phyloP scores from a whole-genome alignment of 2,113 vertebrate genomes.

The Nycticebus coucang region DNA sequence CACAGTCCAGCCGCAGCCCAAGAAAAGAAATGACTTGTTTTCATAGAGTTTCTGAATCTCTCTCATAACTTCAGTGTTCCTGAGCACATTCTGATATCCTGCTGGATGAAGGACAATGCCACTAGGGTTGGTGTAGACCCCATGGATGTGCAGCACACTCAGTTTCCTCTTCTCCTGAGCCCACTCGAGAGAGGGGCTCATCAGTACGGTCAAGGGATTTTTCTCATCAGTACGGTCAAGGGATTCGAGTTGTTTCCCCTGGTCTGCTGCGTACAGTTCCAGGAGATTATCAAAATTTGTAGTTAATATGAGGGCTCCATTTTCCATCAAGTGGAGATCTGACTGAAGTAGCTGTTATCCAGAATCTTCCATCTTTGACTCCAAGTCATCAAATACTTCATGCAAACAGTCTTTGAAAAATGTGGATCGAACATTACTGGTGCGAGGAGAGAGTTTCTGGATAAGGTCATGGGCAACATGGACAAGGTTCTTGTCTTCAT shows the following conservation, averaged over 20 bases:
- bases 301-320: conserved; percentile 93
- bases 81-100: conserved; percentile 96
- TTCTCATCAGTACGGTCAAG: conserved; percentile 97
- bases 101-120: conserved; percentile 97
- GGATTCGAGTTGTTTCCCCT: conserved; percentile 95
- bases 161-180: conserved; percentile 95
- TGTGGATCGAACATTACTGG: too few relatives aligned
- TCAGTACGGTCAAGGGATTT: conserved; percentile 97
- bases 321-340: conserved; percentile 95
- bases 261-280: conserved; percentile 95
- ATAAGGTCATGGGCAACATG: conserved; percentile 98
- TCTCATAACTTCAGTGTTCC: conserved; percentile 95
- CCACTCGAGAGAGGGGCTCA: conserved; percentile 98
- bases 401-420: conserved; percentile 89
- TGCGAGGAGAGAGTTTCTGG: conserved; percentile 94
- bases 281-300: conserved; percentile 98
- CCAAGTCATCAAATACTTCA: conserved; percentile 96
- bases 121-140: conserved; percentile 97
- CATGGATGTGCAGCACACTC: conserved; percentile 95
- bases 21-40: conserved; percentile 85
- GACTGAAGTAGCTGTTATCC: conserved; percentile 95
- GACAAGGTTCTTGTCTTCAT: conserved; percentile 96
- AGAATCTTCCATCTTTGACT: conserved; percentile 96
- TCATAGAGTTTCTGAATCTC: too few relatives aligned
- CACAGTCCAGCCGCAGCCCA: conserved; percentile 96